A percentile compares a stretch with the other conserved stretches of the same genome.
phyloP scores from a whole-genome alignment of 2,113 vertebrate genomes.

The Chlamydotis undulata region DNA sequence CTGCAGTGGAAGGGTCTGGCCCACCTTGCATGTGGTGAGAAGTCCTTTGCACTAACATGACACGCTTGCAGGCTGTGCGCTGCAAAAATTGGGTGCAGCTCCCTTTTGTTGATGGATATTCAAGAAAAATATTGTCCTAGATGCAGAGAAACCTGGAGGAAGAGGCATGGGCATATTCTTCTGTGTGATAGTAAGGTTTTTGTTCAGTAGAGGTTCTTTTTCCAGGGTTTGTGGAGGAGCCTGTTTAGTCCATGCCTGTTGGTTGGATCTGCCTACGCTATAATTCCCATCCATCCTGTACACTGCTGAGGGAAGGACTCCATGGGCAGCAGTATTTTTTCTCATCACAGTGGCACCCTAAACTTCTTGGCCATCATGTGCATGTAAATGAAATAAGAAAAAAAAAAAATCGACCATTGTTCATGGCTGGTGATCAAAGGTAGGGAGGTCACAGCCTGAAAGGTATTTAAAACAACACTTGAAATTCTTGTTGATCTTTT shows the following conservation, averaged over 20 bases:
- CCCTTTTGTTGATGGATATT: neutral
- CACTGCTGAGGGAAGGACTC: neutral
- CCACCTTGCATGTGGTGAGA: neutral
- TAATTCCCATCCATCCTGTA: neutral
- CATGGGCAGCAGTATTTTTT: neutral
- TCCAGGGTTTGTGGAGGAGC: neutral
- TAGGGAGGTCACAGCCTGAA: neutral
- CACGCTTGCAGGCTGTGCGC: neutral
- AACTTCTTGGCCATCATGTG: neutral
- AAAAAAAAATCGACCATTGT: neutral
- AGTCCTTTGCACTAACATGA: neutral
- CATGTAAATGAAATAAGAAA: neutral
- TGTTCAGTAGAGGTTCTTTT: neutral
- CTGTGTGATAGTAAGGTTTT: neutral
- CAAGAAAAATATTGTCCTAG: neutral
- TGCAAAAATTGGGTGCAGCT: neutral
- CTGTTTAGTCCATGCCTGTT: neutral
- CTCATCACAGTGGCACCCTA: neutral
- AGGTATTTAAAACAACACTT: slow-evolving; percentile 32
- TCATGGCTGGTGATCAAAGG: slow-evolving; percentile 19
- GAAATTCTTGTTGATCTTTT: slow-evolving; percentile 50
- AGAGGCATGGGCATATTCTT: neutral
- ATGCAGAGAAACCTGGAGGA: neutral
- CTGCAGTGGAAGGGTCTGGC: neutral
- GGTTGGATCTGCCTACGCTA: neutral